These are phyloP conservation scores for Tichodroma muraria DNA, from an alignment of 2,113 vertebrate species.

Conservation along the genomic window DNA sequence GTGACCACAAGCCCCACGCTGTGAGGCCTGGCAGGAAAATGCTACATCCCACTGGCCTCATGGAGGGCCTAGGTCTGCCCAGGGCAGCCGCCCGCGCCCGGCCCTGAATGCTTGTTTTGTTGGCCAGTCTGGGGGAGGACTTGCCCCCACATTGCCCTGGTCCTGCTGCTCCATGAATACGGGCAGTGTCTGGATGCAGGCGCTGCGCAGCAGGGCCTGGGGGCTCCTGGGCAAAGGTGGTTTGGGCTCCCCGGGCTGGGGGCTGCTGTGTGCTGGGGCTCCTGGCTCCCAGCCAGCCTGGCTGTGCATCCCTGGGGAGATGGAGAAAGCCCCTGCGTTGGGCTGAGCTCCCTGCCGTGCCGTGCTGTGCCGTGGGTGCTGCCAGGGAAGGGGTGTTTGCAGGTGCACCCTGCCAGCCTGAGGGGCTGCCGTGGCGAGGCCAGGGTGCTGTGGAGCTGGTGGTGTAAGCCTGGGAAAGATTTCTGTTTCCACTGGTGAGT, in stretches of 20 bases:
- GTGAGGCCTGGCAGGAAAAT: background rate
- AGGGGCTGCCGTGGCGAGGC: rapidly evolving
- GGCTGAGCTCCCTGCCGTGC: rapidly evolving
- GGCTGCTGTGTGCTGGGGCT: background rate
- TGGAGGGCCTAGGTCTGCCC: background rate
- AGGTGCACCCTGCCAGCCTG: background rate
- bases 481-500: background rate
- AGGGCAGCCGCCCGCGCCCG: background rate
- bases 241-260: background rate
- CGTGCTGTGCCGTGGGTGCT: rapidly evolving
- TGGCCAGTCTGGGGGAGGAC: background rate
- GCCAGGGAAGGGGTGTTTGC: background rate
- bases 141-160: background rate
- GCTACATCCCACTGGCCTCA: rapidly evolving
- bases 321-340: background rate
- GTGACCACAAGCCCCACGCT: background rate
- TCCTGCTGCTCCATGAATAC: background rate
- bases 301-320: rapidly evolving
- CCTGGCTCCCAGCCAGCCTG: background rate
- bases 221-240: background rate
- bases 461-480: background rate
- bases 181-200: background rate
- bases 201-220: rapidly evolving
- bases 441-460: background rate
- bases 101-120: constrained; percentile 31